Conservation (phyloP, 2,113 vertebrate species). For the Chaetura pelagica region DNA sequence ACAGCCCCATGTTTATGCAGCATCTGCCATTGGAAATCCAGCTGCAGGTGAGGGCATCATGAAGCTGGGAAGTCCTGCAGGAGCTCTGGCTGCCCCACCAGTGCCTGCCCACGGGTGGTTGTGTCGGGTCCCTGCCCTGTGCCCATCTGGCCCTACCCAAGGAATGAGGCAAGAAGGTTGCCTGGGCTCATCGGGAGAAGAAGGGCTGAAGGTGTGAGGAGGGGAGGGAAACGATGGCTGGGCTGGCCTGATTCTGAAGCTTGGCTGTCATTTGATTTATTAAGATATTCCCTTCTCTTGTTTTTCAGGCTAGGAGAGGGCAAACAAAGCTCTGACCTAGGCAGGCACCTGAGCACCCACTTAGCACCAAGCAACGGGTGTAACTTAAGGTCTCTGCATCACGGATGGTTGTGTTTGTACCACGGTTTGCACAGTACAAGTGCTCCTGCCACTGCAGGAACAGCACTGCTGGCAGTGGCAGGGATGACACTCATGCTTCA, state of each 20-base stretch:
- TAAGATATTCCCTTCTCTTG: neutral
- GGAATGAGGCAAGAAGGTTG: neutral
- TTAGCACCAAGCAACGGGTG: neutral
- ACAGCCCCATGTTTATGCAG: neutral
- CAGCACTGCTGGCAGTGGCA: rapidly evolving
- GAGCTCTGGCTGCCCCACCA: neutral
- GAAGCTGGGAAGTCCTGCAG: neutral
- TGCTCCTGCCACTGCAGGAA: neutral
- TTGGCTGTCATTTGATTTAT: neutral
- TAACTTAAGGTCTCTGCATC: neutral
- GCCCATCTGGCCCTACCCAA: slow-evolving; percentile 8
- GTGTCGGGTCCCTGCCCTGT: neutral
- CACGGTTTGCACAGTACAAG: rapidly evolving
- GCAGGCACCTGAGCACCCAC: neutral
- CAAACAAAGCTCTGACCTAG: neutral
- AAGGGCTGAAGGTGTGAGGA: neutral
- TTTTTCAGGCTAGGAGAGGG: neutral
- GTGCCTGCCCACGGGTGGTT: neutral
- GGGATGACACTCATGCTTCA: neutral
- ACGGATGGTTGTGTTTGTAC: neutral
- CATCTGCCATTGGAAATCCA: neutral
- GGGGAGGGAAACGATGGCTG: neutral
- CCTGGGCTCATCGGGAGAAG: neutral
- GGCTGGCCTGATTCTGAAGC: slow-evolving; percentile 27
- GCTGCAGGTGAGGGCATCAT: neutral